Percentiles rank a stretch among this genome's conserved stretches.
These are phyloP conservation scores for Athalia rosae DNA, from an alignment of 2,888 invertebrate species.

Conservation along the genomic window DNA sequence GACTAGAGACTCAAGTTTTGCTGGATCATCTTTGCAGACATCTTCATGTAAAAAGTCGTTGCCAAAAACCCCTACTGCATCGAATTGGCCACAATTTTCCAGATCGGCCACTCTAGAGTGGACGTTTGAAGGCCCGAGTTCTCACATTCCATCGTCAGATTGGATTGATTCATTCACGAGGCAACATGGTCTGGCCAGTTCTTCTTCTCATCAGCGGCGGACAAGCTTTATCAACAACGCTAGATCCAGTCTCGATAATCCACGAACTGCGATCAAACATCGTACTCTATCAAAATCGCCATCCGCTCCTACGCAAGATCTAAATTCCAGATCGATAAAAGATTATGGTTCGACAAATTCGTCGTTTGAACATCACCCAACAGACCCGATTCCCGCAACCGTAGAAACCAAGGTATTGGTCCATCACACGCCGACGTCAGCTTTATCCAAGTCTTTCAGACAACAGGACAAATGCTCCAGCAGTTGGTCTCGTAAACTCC, in stretches of 20 bases:
- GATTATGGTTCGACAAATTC: slow-evolving; percentile 42
- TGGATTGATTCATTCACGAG: slow-evolving; percentile 46
- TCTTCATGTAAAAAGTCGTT: too few relatives aligned
- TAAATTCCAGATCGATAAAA: slow-evolving; percentile 27
- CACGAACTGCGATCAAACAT: slow-evolving; percentile 19
- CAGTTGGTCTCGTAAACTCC: slow-evolving; percentile 39
- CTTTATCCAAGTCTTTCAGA: slow-evolving; percentile 4
- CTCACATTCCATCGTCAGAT: slow-evolving; percentile 34
- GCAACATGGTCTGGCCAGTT: slow-evolving; percentile 38
- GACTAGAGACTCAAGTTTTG: too few relatives aligned
- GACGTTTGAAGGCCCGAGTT: slow-evolving; percentile 44
- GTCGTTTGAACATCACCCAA: slow-evolving; percentile 43
- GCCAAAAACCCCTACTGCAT: background rate
- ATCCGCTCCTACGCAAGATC: slow-evolving; percentile 40
- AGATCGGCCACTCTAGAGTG: slow-evolving; percentile 46
- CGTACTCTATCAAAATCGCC: slow-evolving; percentile 39
- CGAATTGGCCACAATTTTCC: slow-evolving; percentile 33
- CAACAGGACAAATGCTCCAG: background rate
- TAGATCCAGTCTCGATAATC: slow-evolving; percentile 38
- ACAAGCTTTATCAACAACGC: background rate
- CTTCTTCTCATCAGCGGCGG: slow-evolving; percentile 4
- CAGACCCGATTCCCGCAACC: slow-evolving; percentile 33
- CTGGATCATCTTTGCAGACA: too few relatives aligned
- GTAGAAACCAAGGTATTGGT: slow-evolving; percentile 2
- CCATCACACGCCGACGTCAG: slow-evolving; percentile 9